Evolutionary conservation across 2,797 vertebrate species (phyloP), one percentile per base, ranked within the genome.

Genomic region (Melanogrammus aeglefinus): DNA sequence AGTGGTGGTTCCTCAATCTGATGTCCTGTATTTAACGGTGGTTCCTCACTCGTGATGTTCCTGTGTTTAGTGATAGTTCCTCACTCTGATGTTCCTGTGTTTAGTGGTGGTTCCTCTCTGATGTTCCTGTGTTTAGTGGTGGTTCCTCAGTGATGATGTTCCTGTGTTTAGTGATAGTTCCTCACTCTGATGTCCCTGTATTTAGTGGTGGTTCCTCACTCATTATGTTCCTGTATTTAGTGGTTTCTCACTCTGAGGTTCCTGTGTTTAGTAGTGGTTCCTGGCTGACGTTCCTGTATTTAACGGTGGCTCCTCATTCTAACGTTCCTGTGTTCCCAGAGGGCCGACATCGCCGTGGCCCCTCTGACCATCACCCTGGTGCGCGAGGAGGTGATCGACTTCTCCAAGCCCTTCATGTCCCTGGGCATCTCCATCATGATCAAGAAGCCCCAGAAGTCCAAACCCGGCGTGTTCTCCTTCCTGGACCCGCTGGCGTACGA

Each of bases 361-460:
- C 98, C 97, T 77, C 95, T 99, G 77, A 99, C 98, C 88, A 99
- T 99, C 93, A 99, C 98, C 0, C 72, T 99, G 95, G 98, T 99
- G 76, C 96, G 98, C 81, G 98, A 99, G 94, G 97, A 99, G 92
- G 97, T 99, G 87, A 99, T 99, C 91, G 98, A 99, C 95, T 99
- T 99, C 95, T 99, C 98, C 86, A 99, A 99, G 91, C 98, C 98
- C 57, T 99, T 99, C 93, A 99, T 99, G 98, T 99, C 97, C 91
- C 87, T 99, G 92, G 98, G 98, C 83, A 99, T 99, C 94, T 99
- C 98, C 91, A 99, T 99, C 92, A 99, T 99, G 98, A 99, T 99
- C 92, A 99, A 99, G 96, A 99, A 99, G 92, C 98, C 98, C 79
- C 97, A 99, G 93, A 99, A 99, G 94, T 99, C 97, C 88, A 99